Evolutionary conservation across 1,140 invertebrate genomes (phyloP).

Genomic region (Apis laboriosa): DNA sequence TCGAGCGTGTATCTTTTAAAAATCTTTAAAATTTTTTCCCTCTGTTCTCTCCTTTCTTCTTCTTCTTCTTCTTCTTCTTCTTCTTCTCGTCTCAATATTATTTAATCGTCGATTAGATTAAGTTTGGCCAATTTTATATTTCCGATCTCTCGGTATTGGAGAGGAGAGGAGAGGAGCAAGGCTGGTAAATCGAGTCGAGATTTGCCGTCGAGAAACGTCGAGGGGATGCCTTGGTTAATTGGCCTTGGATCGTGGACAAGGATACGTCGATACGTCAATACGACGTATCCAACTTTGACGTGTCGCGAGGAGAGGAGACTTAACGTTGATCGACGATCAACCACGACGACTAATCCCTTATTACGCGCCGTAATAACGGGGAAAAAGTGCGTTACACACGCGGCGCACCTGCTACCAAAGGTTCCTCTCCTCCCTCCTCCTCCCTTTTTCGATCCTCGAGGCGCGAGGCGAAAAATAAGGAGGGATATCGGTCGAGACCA

Average conservation of each 20-base stretch:
- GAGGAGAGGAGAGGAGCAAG: slow-evolving; percentile 29
- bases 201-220: slow-evolving; percentile 60
- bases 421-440: not conserved
- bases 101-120: too few species aligned
- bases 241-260: slow-evolving; percentile 57
- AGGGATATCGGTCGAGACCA: not conserved
- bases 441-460: not conserved
- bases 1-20: too few species aligned
- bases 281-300: slow-evolving; percentile 64
- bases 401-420: slow-evolving; percentile 68
- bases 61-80: too few species aligned
- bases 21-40: too few species aligned
- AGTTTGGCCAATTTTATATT: too few species aligned
- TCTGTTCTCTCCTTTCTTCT: too few species aligned
- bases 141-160: not conserved
- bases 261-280: slow-evolving; percentile 60
- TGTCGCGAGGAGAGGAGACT: slow-evolving; percentile 50
- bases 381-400: slow-evolving; percentile 48
- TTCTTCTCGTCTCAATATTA: too few species aligned
- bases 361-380: slow-evolving; percentile 60
- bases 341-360: slow-evolving; percentile 72
- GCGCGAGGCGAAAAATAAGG: slow-evolving; percentile 19
- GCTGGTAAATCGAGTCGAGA: slow-evolving; percentile 48
- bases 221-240: slow-evolving; percentile 64
- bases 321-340: slow-evolving; percentile 74